These are phyloP conservation scores for Callyntrura guangdongensis DNA, from an alignment of 2,888 invertebrate genomes.

Conservation along the genomic window DNA sequence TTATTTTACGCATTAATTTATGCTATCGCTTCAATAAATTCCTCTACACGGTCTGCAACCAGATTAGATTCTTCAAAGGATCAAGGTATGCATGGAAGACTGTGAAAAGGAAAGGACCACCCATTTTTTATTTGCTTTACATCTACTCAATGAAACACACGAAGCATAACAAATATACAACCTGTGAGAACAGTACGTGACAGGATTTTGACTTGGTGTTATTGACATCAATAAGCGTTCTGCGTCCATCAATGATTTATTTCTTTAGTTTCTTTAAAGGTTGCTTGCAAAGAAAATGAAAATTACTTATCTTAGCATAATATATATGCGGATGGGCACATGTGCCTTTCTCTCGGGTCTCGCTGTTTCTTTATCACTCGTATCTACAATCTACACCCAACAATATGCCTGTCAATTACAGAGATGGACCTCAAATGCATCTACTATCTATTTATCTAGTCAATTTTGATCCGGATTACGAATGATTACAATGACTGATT, in stretches of 20 bases:
- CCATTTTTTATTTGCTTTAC: slow-evolving; percentile 41
- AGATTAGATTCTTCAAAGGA: neutral
- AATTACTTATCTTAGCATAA: neutral
- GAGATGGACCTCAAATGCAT: slow-evolving; percentile 48
- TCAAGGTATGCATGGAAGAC: too few species aligned
- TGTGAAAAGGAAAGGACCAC: slow-evolving; percentile 44
- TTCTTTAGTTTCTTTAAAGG: neutral
- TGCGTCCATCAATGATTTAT: neutral
- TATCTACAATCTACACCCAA: neutral
- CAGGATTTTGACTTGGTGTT: slow-evolving; percentile 44
- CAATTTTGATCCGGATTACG: slow-evolving; percentile 72
- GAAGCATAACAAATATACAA: slow-evolving; percentile 1
- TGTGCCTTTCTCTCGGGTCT: neutral
- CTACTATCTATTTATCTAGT: slow-evolving; percentile 66
- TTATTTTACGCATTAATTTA: neutral
- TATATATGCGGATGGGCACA: slow-evolving; percentile 13
- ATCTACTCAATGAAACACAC: neutral
- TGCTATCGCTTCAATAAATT: neutral
- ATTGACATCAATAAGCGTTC: neutral
- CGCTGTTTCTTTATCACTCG: neutral
- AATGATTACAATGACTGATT: slow-evolving; percentile 46
- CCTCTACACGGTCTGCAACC: neutral
- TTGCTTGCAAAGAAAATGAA: neutral
- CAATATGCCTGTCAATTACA: slow-evolving; percentile 47
- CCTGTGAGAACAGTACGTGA: slow-evolving; percentile 56